phyloP scores from a whole-genome alignment of 2,113 vertebrate genomes.

The Amia ocellicauda region DNA sequence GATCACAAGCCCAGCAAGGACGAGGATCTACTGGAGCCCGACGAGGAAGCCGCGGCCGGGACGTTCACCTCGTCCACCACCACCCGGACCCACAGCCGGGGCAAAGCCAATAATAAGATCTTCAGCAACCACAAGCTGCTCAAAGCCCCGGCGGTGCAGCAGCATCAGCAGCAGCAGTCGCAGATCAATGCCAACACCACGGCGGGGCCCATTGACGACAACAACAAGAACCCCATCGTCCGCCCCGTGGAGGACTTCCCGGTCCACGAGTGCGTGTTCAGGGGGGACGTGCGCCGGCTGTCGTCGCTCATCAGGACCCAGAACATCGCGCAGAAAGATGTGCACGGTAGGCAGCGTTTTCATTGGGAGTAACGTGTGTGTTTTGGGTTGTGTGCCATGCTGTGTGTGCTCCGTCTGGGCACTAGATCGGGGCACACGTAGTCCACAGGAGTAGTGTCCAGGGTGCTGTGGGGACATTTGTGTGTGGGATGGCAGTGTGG shows the following conservation, averaged over 20 bases:
- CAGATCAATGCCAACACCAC: slow-evolving; percentile 54
- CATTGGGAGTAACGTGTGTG: not conserved
- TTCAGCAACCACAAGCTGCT: slow-evolving; percentile 77
- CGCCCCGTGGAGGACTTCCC: slow-evolving; percentile 71
- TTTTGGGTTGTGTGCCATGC: too few species aligned
- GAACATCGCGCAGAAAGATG: slow-evolving; percentile 92
- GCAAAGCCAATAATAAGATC: slow-evolving; percentile 70
- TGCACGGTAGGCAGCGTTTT: slow-evolving; percentile 75
- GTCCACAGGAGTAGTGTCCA: too few species aligned
- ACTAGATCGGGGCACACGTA: too few species aligned
- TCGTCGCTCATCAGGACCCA: slow-evolving; percentile 94
- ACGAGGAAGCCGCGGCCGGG: slow-evolving; percentile 83
- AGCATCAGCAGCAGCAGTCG: slow-evolving; percentile 60
- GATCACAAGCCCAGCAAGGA: slow-evolving; percentile 86
- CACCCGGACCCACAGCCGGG: slow-evolving; percentile 57
- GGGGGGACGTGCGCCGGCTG: slow-evolving; percentile 86
- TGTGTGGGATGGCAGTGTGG: too few species aligned
- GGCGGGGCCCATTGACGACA: slow-evolving; percentile 59
- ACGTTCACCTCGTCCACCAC: slow-evolving; percentile 64
- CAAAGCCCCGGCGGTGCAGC: slow-evolving; percentile 59
- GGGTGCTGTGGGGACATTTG: too few species aligned
- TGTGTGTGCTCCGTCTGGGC: too few species aligned
- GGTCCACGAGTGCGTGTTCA: slow-evolving; percentile 95
- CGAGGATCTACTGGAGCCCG: slow-evolving; percentile 80
- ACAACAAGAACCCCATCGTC: slow-evolving; percentile 65